phyloP scores from a whole-genome alignment of 2,113 vertebrate genomes.

The Myxocyprinus asiaticus region DNA sequence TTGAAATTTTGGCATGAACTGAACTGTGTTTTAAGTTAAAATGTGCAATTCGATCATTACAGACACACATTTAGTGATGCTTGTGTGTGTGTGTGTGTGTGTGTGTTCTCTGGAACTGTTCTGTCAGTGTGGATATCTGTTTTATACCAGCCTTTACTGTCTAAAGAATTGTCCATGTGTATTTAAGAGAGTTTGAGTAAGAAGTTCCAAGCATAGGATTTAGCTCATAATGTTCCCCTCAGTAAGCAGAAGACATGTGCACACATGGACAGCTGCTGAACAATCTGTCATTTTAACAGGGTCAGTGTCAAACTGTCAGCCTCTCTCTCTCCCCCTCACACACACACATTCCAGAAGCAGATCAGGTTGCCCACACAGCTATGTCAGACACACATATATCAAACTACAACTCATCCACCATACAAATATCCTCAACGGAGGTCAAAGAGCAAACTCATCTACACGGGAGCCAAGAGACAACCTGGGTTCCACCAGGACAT shows the following conservation, averaged over 20 bases:
- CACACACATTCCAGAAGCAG: conserved; percentile 71
- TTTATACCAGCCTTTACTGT: too few relatives aligned
- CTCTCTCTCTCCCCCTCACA: conserved; percentile 67
- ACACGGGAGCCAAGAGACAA: background rate
- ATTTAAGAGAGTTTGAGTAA: conserved; percentile 6
- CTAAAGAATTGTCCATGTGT: background rate
- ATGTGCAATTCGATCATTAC: too few relatives aligned
- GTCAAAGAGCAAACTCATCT: conserved; percentile 28
- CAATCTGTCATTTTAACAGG: conserved; percentile 84
- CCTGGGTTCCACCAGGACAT: background rate
- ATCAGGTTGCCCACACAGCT: conserved; percentile 74
- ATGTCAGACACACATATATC: conserved; percentile 63
- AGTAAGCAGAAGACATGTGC: conserved; percentile 54
- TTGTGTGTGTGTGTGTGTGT: too few relatives aligned
- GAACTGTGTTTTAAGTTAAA: too few relatives aligned
- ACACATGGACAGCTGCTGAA: conserved; percentile 78
- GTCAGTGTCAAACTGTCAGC: conserved; percentile 83
- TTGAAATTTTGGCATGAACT: too few relatives aligned
- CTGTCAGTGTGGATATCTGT: too few relatives aligned
- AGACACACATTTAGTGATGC: too few relatives aligned
- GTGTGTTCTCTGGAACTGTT: too few relatives aligned
- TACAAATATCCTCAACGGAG: conserved; percentile 29
- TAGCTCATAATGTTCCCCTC: conserved; percentile 59
- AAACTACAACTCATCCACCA: conserved; percentile 29
- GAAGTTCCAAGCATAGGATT: background rate